Percentiles rank a stretch among this genome's conserved stretches.
Conservation (phyloP, 2,797 vertebrate species). For the Chelidonichthys spinosus region DNA sequence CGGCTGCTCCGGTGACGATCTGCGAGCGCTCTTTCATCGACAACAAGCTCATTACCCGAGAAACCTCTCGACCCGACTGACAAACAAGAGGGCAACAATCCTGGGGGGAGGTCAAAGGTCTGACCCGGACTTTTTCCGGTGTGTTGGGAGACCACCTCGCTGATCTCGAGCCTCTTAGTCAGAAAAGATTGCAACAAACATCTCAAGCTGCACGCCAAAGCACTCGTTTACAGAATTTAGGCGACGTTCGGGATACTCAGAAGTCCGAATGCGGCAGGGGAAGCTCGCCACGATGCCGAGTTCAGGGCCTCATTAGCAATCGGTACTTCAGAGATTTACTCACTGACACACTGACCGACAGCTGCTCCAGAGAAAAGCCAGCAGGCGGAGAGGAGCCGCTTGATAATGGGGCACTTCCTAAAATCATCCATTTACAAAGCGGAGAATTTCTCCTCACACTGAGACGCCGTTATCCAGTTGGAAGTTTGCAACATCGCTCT, state of each 20-base stretch:
- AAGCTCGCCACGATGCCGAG: conserved; percentile 64
- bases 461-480: conserved; percentile 31
- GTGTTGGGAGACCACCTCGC: conserved; percentile 35
- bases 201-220: neutral
- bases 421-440: conserved; percentile 60
- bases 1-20: conserved; percentile 43
- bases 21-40: conserved; percentile 74
- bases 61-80: conserved; percentile 49
- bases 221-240: conserved; percentile 1
- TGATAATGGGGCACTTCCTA: conserved; percentile 64
- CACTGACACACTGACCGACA: conserved; percentile 72
- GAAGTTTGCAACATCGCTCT: conserved; percentile 40
- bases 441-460: conserved; percentile 47
- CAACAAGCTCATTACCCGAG: conserved; percentile 75
- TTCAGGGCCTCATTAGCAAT: conserved; percentile 71
- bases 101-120: conserved; percentile 50
- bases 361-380: conserved; percentile 77
- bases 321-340: conserved; percentile 72
- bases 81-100: conserved; percentile 27
- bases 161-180: neutral
- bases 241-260: neutral
- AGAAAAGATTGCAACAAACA: neutral
- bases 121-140: conserved; percentile 21
- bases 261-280: conserved; percentile 50
- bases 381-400: conserved; percentile 54